Evolutionary conservation across 2,888 invertebrate genomes (phyloP).

Genomic region (Venusia cambrica): DNA sequence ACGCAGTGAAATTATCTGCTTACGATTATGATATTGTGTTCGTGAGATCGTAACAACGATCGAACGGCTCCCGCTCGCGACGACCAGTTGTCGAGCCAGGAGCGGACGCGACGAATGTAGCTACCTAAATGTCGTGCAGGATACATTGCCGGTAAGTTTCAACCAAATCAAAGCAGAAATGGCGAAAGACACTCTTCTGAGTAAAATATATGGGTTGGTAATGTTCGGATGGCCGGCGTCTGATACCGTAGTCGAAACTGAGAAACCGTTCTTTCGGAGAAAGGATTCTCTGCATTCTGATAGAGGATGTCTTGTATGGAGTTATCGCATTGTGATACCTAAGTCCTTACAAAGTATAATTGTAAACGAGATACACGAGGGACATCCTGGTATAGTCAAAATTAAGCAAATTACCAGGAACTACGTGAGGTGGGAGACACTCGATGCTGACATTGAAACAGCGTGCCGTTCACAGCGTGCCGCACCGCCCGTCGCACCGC

Average conservation of each 20-base stretch:
- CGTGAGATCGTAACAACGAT: slow-evolving; percentile 1
- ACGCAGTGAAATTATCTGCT: not conserved
- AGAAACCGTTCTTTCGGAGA: slow-evolving; percentile 21
- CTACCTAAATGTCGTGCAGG: too few relatives aligned
- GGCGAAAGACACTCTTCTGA: too few relatives aligned
- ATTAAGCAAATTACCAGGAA: slow-evolving; percentile 30
- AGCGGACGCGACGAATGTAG: too few relatives aligned
- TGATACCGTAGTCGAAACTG: too few relatives aligned
- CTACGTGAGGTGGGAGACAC: slow-evolving; percentile 29
- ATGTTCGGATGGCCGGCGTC: too few relatives aligned
- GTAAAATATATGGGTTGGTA: too few relatives aligned
- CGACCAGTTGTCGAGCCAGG: too few relatives aligned
- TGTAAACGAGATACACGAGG: slow-evolving; percentile 25
- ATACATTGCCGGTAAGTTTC: too few relatives aligned
- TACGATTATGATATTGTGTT: not conserved
- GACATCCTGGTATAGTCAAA: slow-evolving; percentile 27
- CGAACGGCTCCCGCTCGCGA: too few relatives aligned
- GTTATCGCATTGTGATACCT: slow-evolving; percentile 25
- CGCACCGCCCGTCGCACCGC: too few relatives aligned
- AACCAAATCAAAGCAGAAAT: too few relatives aligned
- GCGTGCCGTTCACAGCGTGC: slow-evolving; percentile 16
- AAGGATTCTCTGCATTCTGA: slow-evolving; percentile 5
- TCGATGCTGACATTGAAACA: slow-evolving; percentile 21
- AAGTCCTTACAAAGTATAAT: slow-evolving; percentile 11
- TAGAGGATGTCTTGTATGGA: slow-evolving; percentile 25